Conservation (phyloP, 2,797 vertebrate genomes). For the Hoplostethus atlanticus region DNA sequence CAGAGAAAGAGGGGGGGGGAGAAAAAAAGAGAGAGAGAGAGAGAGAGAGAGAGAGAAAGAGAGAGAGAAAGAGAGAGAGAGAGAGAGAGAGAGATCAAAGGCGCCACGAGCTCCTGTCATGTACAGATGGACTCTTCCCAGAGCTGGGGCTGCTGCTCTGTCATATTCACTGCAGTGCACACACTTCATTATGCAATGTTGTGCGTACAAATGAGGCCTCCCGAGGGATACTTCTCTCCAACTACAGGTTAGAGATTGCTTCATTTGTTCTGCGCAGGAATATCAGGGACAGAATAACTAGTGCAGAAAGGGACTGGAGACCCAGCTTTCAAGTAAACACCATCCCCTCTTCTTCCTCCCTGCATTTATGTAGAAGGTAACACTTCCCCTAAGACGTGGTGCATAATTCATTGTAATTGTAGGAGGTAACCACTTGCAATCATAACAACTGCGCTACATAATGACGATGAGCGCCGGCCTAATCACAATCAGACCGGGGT, state of each 20-base stretch:
- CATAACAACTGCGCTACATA: slow-evolving; percentile 13
- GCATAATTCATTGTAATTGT: slow-evolving; percentile 68
- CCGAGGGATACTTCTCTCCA: slow-evolving; percentile 35
- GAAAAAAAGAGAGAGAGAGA: background rate
- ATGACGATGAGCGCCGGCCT: slow-evolving; percentile 12
- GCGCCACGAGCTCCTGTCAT: slow-evolving; percentile 60
- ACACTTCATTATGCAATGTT: slow-evolving; percentile 60
- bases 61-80: background rate
- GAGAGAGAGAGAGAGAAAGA: background rate
- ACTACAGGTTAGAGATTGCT: slow-evolving; percentile 36
- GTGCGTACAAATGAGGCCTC: slow-evolving; percentile 51
- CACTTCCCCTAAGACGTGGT: slow-evolving; percentile 23
- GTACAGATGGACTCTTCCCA: slow-evolving; percentile 73
- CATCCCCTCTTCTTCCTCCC: slow-evolving; percentile 26
- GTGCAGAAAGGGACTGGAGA: background rate
- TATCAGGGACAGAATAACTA: slow-evolving; percentile 14
- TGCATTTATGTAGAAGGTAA: background rate
- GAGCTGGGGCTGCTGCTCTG: slow-evolving; percentile 49
- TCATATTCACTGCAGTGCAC: slow-evolving; percentile 50
- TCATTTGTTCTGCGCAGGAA: slow-evolving; percentile 21
- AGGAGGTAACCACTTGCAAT: slow-evolving; percentile 38
- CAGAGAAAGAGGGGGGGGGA: background rate
- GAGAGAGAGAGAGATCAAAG: slow-evolving; percentile 35
- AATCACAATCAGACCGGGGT: slow-evolving; percentile 2
- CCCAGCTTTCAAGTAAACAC: slow-evolving; percentile 28